Percentiles rank a stretch among this genome's conserved stretches.
phyloP scores from a whole-genome alignment of 2,113 vertebrate species.

The Paradoxurus hermaphroditus region DNA sequence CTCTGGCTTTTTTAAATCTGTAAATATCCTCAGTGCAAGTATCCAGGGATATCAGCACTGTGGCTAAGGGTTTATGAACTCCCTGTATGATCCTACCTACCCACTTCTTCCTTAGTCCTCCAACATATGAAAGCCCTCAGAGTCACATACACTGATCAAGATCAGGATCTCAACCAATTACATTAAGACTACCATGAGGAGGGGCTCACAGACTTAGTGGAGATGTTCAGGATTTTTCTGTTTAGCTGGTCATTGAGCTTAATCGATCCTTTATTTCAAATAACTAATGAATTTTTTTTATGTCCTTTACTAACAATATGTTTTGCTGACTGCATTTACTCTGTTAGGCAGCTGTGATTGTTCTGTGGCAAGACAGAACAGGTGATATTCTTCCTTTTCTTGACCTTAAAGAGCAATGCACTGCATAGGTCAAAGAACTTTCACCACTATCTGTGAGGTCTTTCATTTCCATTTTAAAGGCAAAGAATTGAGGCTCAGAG shows the following conservation, averaged over 20 bases:
- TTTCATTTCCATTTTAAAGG: not conserved
- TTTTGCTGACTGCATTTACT: not conserved
- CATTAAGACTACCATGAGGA: not conserved
- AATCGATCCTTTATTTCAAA: not conserved
- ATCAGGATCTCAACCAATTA: not conserved
- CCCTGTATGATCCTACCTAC: not conserved
- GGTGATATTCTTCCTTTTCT: not conserved
- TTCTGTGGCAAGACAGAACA: not conserved
- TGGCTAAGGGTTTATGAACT: not conserved
- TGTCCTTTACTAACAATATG: not conserved
- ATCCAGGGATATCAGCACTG: not conserved
- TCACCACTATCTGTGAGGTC: not conserved
- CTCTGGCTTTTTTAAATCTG: not conserved
- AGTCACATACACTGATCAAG: not conserved
- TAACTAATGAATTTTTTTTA: not conserved
- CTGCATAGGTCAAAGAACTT: not conserved
- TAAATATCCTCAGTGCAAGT: not conserved
- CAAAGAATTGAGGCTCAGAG: not conserved
- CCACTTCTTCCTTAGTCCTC: not conserved
- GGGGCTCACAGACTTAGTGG: not conserved
- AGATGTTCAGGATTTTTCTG: not conserved
- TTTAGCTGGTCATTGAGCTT: not conserved
- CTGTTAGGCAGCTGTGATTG: not conserved
- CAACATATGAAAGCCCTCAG: not conserved
- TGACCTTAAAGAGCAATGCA: not conserved